Evolutionary conservation across 2,888 invertebrate species (phyloP).

Genomic region (Cephus spinipes): DNA sequence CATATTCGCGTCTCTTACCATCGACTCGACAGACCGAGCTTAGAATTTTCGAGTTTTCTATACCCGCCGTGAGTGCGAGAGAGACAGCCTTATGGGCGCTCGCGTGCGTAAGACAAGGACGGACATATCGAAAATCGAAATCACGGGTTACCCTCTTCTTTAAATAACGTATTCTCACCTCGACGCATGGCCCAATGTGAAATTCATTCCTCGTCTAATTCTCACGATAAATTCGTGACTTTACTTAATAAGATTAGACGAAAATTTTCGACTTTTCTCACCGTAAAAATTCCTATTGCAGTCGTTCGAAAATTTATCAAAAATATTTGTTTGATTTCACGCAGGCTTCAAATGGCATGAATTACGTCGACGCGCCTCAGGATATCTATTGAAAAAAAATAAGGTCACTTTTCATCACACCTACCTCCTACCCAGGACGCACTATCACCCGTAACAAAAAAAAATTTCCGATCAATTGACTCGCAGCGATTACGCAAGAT

Average conservation of each 20-base stretch:
- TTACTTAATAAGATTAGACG: background rate
- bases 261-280: background rate
- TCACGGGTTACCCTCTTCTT: background rate
- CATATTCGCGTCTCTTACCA: background rate
- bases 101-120: background rate
- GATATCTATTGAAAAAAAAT: constrained; percentile 22
- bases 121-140: background rate
- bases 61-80: background rate
- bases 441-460: constrained; percentile 18
- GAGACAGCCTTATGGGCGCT: background rate
- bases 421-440: background rate
- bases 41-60: background rate
- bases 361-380: background rate
- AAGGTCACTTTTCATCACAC: constrained; percentile 14
- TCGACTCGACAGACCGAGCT: no score
- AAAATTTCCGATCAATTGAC: constrained; percentile 28
- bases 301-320: background rate
- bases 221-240: background rate
- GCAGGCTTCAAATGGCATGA: background rate
- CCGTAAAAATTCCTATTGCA: no score
- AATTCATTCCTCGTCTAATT: background rate
- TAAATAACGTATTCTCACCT: no score
- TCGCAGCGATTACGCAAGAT: constrained; percentile 24
- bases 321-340: background rate
- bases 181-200: no score